phyloP scores from a whole-genome alignment of 2,888 invertebrate genomes.

The Stenolophus ochropezus region DNA sequence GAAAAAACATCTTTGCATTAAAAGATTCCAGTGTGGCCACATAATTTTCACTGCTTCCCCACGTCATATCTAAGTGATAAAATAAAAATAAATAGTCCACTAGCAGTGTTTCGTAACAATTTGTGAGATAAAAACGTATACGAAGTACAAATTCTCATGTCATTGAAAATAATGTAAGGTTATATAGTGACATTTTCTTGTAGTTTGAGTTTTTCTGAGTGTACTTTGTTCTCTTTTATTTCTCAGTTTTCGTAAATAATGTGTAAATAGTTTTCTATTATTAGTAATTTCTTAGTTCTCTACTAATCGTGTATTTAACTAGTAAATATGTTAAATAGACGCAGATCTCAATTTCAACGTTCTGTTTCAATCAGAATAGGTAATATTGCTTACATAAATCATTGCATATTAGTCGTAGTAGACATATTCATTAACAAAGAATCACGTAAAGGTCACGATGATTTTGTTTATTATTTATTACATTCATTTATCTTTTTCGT shows the following conservation, averaged over 20 bases:
- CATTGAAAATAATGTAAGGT: constrained; percentile 49
- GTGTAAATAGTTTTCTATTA: neutral
- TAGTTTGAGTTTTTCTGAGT: neutral
- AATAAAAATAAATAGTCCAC: constrained; percentile 16
- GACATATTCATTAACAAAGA: constrained; percentile 1
- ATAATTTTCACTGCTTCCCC: neutral
- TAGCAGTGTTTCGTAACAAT: constrained; percentile 2
- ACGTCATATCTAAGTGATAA: constrained; percentile 42
- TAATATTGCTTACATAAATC: constrained; percentile 61
- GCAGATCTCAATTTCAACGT: constrained; percentile 68
- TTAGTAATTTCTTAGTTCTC: neutral
- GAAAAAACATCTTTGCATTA: neutral
- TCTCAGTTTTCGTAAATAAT: neutral
- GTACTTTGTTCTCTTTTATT: constrained; percentile 37
- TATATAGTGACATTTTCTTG: constrained; percentile 15
- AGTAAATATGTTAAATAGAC: constrained; percentile 62
- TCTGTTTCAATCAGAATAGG: constrained; percentile 70
- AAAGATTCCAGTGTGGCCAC: neutral
- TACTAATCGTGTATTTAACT: neutral
- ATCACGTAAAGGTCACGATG: neutral
- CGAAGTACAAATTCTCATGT: constrained; percentile 31
- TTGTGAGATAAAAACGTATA: constrained; percentile 11
- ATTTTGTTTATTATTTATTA: neutral
- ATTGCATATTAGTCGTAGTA: neutral
- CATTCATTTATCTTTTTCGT: constrained; percentile 40